A percentile compares a stretch with the other conserved stretches of the same genome.
phyloP scores from a whole-genome alignment of 1,140 invertebrate species.

The Pseudachorutes palmiensis region DNA sequence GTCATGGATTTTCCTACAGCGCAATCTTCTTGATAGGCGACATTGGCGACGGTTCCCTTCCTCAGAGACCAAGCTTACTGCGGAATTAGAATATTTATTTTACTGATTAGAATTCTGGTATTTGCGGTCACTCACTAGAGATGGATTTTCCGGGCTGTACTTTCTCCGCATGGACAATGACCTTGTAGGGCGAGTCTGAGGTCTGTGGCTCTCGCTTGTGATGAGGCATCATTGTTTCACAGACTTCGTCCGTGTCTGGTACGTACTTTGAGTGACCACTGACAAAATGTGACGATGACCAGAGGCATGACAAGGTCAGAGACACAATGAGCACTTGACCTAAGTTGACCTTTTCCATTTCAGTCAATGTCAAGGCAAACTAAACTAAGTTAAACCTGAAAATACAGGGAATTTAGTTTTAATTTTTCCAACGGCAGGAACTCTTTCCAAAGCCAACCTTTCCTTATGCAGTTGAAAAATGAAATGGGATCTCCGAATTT shows the following conservation, averaged over 20 bases:
- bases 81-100: background rate
- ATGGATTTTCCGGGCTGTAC: background rate
- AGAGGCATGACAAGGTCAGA: too few species aligned
- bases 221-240: background rate
- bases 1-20: background rate
- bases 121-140: background rate
- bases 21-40: too few species aligned
- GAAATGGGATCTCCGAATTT: too few species aligned
- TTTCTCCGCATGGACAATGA: background rate
- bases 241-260: background rate
- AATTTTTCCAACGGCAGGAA: too few species aligned
- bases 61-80: background rate
- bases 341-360: too few species aligned
- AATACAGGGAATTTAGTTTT: too few species aligned
- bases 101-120: background rate
- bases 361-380: too few species aligned
- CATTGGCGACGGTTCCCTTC: background rate
- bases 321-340: too few species aligned
- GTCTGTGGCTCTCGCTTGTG: background rate
- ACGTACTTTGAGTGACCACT: background rate
- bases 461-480: too few species aligned
- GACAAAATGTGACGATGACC: too few species aligned
- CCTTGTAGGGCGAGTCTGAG: background rate
- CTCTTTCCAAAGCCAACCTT: too few species aligned
- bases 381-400: too few species aligned